Base-by-base conservation (phyloP, 2,888 invertebrate genomes). In the Hetaerina titia region DNA sequence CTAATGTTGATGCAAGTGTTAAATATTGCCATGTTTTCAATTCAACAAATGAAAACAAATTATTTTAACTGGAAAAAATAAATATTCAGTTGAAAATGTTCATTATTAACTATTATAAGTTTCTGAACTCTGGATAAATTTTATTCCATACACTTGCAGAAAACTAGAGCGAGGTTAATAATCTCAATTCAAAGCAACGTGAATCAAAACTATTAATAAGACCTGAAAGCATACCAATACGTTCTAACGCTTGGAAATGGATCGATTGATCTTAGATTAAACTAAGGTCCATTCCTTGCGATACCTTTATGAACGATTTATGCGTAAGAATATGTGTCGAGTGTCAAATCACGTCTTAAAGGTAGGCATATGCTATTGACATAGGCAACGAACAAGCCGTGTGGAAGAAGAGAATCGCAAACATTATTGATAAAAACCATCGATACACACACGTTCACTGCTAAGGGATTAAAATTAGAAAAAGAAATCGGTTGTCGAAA, bases 251-350 rank as follows among this genome's bases (percentile, higher is more conserved):
- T 31, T 25, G 25, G 81, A 81, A 81, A 81, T 31, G 81, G 11
- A 81, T 81, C 81, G 81, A 25, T 81, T 31, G 81, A 81, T 81
- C 81, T 81, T 31, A 81, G 81, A 81, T 81, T 31, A 81, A 13
- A 31, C 31, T 31, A 25, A 4, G 25, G 25, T 31, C 25, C 11
- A 31, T 81, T 81, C 31, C 81, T 31, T 81, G 81, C 31, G 25
- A 81, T 81, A 81, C 2, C 31, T 81, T 81, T 31, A 81, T 81
- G 81, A 25, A 81, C 81, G 81, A 25, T 81, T 81, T 31, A 31
- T 81, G 81, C 31, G 11, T 13, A 31, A 81, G 81, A 81, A 81
- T 81, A 31, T 81, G 81, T 81, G 81, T 81, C 81, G 31, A 9
- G 13, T 22, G 81, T 81, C 81, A 15, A 81, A 81, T 81, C 81